A percentile compares a stretch with the other conserved stretches of the same genome.
phyloP scores from a whole-genome alignment of 2,113 vertebrate genomes.

The Ophthalmotilapia sp. region DNA sequence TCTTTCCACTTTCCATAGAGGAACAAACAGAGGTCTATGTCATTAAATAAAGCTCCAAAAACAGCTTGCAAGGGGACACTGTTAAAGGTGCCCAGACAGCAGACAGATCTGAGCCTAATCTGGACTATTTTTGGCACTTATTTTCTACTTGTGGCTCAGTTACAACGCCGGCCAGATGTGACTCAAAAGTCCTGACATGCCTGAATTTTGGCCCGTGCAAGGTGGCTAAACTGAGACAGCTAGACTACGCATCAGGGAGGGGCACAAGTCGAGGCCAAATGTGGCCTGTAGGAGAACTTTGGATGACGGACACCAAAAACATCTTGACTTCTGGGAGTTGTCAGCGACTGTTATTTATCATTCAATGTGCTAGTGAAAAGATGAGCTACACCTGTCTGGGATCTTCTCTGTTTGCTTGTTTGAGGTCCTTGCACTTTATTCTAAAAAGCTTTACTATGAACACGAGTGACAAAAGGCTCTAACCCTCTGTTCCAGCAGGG shows the following conservation, averaged over 20 bases:
- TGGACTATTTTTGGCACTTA: background rate
- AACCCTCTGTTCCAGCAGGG: conserved; percentile 86
- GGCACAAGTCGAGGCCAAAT: background rate
- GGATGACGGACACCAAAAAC: background rate
- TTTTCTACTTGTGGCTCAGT: background rate
- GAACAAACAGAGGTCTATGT: background rate
- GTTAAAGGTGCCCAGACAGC: background rate
- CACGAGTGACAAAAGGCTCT: background rate
- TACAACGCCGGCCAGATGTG: rapidly evolving
- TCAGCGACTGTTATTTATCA: background rate
- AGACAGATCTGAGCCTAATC: background rate
- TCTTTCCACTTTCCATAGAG: background rate
- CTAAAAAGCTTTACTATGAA: background rate
- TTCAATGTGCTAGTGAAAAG: background rate
- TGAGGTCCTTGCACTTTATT: background rate
- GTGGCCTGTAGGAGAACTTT: background rate
- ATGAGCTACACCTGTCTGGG: background rate
- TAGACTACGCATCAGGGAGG: background rate
- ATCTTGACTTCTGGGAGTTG: background rate
- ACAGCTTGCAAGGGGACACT: background rate
- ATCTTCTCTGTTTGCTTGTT: background rate
- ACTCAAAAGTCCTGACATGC: background rate
- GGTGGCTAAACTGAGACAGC: background rate
- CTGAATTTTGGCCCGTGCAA: background rate
- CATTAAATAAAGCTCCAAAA: background rate